Evolutionary conservation across 2,888 invertebrate genomes (phyloP), one percentile per base, ranked within the genome.

Genomic region (Rosalia funebris): DNA sequence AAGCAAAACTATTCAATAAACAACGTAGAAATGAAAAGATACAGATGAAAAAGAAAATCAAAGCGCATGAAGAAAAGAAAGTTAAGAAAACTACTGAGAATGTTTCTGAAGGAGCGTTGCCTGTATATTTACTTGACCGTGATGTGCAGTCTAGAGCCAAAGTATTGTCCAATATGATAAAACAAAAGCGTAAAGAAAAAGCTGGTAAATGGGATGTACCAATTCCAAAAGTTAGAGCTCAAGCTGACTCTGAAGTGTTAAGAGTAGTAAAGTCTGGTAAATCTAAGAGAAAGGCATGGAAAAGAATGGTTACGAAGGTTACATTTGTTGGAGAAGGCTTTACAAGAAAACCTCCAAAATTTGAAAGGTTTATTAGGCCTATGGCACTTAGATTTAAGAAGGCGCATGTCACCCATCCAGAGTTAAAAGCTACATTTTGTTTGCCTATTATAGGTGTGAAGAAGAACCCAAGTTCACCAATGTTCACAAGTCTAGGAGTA

Each of bases 121-220:
- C 99, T 0, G 94, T 95, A 0, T 99, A 98, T 82, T 86, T 99
- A n/a, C 84, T 99, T 55, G 99, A 99, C 85, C 89, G 99, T 83
- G 95, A 98, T 84, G 90, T 94, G 3, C 95, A 98, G 78, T 91
- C 92, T 0, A 86, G 94, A 41, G 96, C 98, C 1, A 99, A 98
- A 82, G 93, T 98, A 15, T 84, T 99, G 0, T 98, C 98, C 0
- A 99, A 98, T 80, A 98, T 98, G 94, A 96, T 99, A 64, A 99
- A 99, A 83, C 98, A 99, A 82, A 99, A 99, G 82, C 88, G 99
- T 0, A 99, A 99, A 82, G 99, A 99, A 79, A 99, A 99, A 77
- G 98, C 97, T 55, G 98, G 98, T 0, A 99, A 99, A 87, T 99
- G 98, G 98, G 96, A 98, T 75, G 99, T 99, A 0, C 99, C 99